phyloP scores from a whole-genome alignment of 1,140 invertebrate species.

The Latrodectus geometricus region DNA sequence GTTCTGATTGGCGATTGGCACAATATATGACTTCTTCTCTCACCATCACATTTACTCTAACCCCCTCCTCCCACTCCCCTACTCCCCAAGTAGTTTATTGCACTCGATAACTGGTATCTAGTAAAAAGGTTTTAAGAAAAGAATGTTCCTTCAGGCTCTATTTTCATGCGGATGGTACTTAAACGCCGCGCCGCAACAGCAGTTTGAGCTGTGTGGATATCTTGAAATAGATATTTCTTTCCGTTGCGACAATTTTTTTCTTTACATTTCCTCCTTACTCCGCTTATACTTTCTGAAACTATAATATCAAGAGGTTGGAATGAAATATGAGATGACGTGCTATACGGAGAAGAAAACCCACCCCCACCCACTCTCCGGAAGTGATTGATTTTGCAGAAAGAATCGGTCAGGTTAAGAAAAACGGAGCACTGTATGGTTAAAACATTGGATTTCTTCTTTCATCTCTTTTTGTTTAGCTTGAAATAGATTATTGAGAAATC shows the following conservation, averaged over 20 bases:
- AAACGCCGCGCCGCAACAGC: constrained; percentile 14
- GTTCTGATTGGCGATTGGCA: not conserved
- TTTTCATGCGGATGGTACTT: constrained; percentile 53
- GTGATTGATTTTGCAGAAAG: constrained; percentile 28
- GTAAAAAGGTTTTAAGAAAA: constrained; percentile 50
- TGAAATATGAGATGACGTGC: constrained; percentile 49
- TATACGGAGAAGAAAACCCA: constrained; percentile 20
- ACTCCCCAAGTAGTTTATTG: constrained; percentile 49
- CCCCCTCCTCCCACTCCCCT: constrained; percentile 15
- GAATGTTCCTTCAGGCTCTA: constrained; percentile 49
- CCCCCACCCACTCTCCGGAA: not conserved
- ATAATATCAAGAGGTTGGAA: constrained; percentile 43
- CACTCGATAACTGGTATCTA: constrained; percentile 55
- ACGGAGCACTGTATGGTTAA: too few species aligned
- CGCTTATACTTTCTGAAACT: constrained; percentile 39
- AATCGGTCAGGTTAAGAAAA: too few species aligned
- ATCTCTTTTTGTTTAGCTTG: too few species aligned
- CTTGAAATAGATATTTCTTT: constrained; percentile 55
- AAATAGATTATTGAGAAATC: too few species aligned
- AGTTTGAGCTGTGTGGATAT: constrained; percentile 34
- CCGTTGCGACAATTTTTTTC: constrained; percentile 21
- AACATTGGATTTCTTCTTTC: too few species aligned
- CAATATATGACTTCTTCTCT: constrained; percentile 21
- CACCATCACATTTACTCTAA: not conserved
- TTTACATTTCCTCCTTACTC: constrained; percentile 1